Conservation (phyloP, 2,797 vertebrate genomes). For the Tolypeutes matacus region DNA sequence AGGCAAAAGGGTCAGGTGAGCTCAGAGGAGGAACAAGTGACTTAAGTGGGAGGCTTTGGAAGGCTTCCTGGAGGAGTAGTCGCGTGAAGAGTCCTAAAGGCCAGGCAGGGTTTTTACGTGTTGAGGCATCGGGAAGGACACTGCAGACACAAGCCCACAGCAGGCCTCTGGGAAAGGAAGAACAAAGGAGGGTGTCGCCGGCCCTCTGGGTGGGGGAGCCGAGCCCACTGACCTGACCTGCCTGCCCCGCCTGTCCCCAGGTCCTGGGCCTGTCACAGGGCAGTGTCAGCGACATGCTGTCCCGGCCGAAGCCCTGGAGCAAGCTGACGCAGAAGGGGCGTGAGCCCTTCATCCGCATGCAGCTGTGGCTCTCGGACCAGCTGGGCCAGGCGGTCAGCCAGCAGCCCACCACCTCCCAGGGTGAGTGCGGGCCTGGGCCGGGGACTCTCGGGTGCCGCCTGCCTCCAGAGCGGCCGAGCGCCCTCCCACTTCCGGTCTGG, state of each 20-base stretch:
- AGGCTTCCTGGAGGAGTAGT: not conserved
- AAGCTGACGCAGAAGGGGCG: conserved; percentile 99
- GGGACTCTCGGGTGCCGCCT: not conserved
- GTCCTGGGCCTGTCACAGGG: conserved; percentile 98
- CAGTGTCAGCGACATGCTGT: conserved; percentile 99
- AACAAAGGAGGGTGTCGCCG: not conserved
- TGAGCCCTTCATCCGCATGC: conserved; percentile 99
- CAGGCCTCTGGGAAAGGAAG: not conserved
- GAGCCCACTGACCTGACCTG: not conserved
- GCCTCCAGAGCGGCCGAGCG: accelerated
- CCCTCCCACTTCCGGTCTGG: not conserved
- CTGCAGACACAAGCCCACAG: not conserved
- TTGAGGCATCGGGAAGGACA: not conserved
- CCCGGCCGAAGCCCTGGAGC: conserved; percentile 98
- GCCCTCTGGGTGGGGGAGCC: not conserved
- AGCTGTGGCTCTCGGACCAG: conserved; percentile 98
- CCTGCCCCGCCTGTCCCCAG: conserved; percentile 82
- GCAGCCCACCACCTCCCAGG: conserved; percentile 86
- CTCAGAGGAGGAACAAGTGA: not conserved
- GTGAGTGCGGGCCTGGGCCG: conserved; percentile 80
- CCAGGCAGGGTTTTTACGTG: not conserved
- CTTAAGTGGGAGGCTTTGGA: not conserved
- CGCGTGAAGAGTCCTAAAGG: not conserved
- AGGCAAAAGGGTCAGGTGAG: not conserved
- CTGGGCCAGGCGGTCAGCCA: conserved; percentile 94